Evolutionary conservation across 2,888 invertebrate genomes (phyloP).

Genomic region (Eristalinus sepulchralis): DNA sequence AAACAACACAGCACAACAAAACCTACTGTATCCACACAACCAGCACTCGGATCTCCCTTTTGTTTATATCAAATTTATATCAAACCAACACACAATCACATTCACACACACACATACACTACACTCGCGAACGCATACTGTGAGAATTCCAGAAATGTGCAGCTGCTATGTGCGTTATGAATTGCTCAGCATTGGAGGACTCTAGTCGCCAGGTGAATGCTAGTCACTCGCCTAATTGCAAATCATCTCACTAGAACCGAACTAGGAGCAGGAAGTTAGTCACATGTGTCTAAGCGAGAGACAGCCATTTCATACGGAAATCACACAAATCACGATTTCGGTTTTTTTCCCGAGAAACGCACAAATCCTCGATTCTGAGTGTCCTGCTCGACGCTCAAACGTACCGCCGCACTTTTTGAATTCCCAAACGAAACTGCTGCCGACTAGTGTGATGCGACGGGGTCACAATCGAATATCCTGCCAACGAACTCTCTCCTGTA

Average conservation of each 20-base stretch:
- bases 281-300: background rate
- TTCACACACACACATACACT: constrained; percentile 33
- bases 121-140: background rate
- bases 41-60: background rate
- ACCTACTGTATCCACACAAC: background rate
- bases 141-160: constrained; percentile 36
- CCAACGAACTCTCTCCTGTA: constrained; percentile 47
- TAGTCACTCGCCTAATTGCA: background rate
- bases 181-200: constrained; percentile 20
- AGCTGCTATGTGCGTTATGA: constrained; percentile 65
- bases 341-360: constrained; percentile 1
- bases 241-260: background rate
- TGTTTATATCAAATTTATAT: constrained; percentile 61
- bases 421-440: constrained; percentile 69
- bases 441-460: constrained; percentile 42
- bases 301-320: background rate
- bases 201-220: background rate
- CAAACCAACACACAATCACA: constrained; percentile 30
- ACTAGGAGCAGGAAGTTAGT: background rate
- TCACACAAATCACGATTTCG: background rate
- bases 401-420: constrained; percentile 64
- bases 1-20: background rate
- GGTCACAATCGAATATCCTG: constrained; percentile 60
- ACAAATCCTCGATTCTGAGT: background rate
- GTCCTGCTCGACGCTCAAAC: constrained; percentile 27